These are phyloP conservation scores for Synergus umbraculus DNA, from an alignment of 2,888 invertebrate species.

Conservation along the genomic window DNA sequence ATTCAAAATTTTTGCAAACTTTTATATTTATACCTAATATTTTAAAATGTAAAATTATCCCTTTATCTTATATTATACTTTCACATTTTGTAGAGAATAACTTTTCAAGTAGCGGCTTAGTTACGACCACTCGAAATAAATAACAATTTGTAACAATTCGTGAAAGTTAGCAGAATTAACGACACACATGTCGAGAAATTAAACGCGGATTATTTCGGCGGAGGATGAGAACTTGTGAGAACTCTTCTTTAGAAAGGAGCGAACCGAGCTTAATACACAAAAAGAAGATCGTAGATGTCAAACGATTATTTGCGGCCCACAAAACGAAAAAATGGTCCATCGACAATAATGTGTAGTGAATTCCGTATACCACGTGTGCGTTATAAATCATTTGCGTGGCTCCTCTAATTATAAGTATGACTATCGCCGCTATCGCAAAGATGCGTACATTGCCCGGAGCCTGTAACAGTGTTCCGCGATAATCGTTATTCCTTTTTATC, in stretches of 20 bases:
- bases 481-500: slow-evolving; percentile 31
- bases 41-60: too few species aligned
- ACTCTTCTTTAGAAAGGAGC: slow-evolving; percentile 18
- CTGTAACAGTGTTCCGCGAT: slow-evolving; percentile 56
- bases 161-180: not conserved
- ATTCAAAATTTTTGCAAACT: too few species aligned
- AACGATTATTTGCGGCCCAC: slow-evolving; percentile 52
- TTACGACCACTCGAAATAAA: not conserved
- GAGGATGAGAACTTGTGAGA: not conserved
- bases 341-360: slow-evolving; percentile 54
- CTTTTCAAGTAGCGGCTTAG: not conserved
- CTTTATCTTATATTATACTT: too few species aligned
- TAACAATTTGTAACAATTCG: not conserved
- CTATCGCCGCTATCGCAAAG: slow-evolving; percentile 69
- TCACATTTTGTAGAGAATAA: not conserved
- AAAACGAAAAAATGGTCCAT: slow-evolving; percentile 49
- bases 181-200: slow-evolving; percentile 2
- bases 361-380: slow-evolving; percentile 67
- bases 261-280: not conserved
- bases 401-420: slow-evolving; percentile 74
- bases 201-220: slow-evolving; percentile 14
- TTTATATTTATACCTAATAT: too few species aligned
- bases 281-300: slow-evolving; percentile 48
- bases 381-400: slow-evolving; percentile 72
- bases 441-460: slow-evolving; percentile 66